phyloP scores from a whole-genome alignment of 2,113 vertebrate species.

The Lates calcarifer region DNA sequence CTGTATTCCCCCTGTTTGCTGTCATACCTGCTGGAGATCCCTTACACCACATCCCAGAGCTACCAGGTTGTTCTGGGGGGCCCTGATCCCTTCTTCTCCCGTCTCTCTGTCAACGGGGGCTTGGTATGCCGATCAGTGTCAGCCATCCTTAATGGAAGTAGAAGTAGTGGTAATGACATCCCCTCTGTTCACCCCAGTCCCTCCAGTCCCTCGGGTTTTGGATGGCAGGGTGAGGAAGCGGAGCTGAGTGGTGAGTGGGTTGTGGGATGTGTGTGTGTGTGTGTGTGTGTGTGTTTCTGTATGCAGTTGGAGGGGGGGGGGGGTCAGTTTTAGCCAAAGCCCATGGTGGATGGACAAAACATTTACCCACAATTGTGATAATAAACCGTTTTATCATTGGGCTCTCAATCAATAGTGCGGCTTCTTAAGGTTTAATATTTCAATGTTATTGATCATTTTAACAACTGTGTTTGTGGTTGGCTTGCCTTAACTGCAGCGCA shows the following conservation, averaged over 20 bases:
- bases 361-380: slow-evolving; percentile 85
- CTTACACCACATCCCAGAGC: slow-evolving; percentile 53
- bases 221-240: slow-evolving; percentile 44
- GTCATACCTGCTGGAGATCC: slow-evolving; percentile 40
- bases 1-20: slow-evolving; percentile 44
- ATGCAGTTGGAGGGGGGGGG: not conserved
- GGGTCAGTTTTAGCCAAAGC: slow-evolving; percentile 42
- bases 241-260: slow-evolving; percentile 11
- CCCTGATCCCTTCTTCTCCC: slow-evolving; percentile 8
- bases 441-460: slow-evolving; percentile 96
- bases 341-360: slow-evolving; percentile 53
- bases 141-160: slow-evolving; percentile 54
- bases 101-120: slow-evolving; percentile 50
- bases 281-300: slow-evolving; percentile 9
- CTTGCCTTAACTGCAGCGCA: slow-evolving; percentile 86
- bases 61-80: slow-evolving; percentile 34
- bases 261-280: slow-evolving; percentile 14
- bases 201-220: slow-evolving; percentile 44
- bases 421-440: slow-evolving; percentile 98
- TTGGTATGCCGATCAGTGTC: slow-evolving; percentile 60
- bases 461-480: slow-evolving; percentile 91
- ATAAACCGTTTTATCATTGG: slow-evolving; percentile 98
- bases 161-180: slow-evolving; percentile 56
- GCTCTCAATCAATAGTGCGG: slow-evolving; percentile 94
- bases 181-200: slow-evolving; percentile 42